Conservation (phyloP, 1,140 invertebrate species). For the Penaeus vannamei region DNA sequence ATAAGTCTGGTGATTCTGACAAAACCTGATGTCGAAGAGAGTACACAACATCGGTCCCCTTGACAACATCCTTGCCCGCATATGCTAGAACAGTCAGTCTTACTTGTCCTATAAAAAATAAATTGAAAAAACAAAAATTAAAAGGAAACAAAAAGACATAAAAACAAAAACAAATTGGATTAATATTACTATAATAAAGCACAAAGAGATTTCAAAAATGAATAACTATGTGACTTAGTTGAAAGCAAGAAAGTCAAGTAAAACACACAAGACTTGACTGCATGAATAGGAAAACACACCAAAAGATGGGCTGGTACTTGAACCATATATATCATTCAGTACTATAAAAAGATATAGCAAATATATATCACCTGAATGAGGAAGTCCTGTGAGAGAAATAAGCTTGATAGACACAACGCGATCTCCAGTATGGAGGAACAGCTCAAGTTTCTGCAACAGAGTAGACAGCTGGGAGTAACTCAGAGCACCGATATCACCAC, state of each 20-base stretch:
- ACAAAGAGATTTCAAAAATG: too few species aligned
- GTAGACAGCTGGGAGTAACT: constrained; percentile 83
- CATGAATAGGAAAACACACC: too few species aligned
- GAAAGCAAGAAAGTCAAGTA: too few species aligned
- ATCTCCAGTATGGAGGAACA: constrained; percentile 79
- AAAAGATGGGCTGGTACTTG: too few species aligned
- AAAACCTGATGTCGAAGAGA: constrained; percentile 42
- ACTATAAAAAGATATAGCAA: neutral
- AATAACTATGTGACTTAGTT: too few species aligned
- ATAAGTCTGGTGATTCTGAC: constrained; percentile 71
- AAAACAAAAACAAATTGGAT: too few species aligned
- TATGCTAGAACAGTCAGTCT: constrained; percentile 64
- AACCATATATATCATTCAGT: too few species aligned
- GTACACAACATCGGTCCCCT: constrained; percentile 47
- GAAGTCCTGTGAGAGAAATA: constrained; percentile 56
- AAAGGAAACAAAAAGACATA: neutral
- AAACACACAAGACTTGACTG: too few species aligned
- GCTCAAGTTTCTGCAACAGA: constrained; percentile 76
- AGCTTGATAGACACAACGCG: constrained; percentile 62
- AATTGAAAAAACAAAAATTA: neutral
- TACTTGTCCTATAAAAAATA: constrained; percentile 71
- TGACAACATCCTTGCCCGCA: constrained; percentile 68
- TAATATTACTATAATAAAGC: too few species aligned
- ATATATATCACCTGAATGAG: constrained; percentile 67
- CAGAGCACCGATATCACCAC: constrained; percentile 77